Evolutionary conservation across 2,113 vertebrate genomes (phyloP).

Genomic region (Suricata suricatta): DNA sequence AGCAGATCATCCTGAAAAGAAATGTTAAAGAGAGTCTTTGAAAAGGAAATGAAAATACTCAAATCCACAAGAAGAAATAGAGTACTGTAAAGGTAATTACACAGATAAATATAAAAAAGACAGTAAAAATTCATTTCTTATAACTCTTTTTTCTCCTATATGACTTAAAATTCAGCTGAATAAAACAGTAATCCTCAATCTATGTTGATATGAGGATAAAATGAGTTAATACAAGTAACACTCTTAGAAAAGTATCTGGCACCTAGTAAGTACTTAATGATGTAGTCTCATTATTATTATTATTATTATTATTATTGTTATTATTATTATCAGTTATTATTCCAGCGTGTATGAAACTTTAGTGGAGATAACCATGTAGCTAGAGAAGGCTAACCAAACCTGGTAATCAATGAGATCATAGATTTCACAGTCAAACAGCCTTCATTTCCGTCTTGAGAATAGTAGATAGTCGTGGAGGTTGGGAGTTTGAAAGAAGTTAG

Average conservation of each 20-base stretch:
- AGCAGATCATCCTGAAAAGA: not conserved
- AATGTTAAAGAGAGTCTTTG: not conserved
- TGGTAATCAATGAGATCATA: not conserved
- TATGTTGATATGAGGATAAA: not conserved
- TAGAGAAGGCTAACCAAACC: not conserved
- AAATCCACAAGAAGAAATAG: not conserved
- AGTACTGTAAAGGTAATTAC: not conserved
- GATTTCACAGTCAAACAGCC: not conserved
- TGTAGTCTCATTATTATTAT: not conserved
- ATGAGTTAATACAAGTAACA: not conserved
- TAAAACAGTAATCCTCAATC: not conserved
- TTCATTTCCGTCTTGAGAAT: not conserved
- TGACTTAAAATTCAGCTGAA: not conserved
- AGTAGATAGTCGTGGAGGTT: not conserved
- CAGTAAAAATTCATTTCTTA: not conserved
- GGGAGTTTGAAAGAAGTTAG: not conserved
- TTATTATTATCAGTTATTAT: not conserved
- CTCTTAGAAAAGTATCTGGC: not conserved
- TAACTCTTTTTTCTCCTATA: not conserved
- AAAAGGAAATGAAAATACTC: constrained; percentile 28
- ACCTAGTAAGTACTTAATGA: not conserved
- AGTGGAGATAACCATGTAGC: not conserved
- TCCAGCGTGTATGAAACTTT: not conserved
- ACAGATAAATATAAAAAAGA: not conserved
- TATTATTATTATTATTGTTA: not conserved